These are phyloP conservation scores for Electrophaes corylata DNA, from an alignment of 2,888 invertebrate genomes.

Conservation along the genomic window DNA sequence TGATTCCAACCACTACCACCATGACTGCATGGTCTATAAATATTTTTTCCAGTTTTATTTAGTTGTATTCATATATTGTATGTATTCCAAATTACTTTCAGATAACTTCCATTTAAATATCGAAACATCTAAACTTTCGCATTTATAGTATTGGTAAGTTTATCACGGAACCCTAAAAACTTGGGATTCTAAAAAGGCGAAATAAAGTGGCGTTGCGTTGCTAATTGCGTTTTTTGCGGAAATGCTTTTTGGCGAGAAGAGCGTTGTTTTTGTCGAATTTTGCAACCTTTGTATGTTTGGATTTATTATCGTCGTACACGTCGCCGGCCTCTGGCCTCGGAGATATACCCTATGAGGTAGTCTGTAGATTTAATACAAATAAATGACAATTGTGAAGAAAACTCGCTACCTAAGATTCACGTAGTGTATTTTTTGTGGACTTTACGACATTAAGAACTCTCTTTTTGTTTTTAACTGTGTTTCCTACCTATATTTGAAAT, in stretches of 20 bases:
- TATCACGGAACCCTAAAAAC: constrained; percentile 30
- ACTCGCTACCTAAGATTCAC: no score
- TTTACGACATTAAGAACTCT: no score
- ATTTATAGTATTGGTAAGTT: no score
- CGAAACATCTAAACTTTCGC: background rate
- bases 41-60: no score
- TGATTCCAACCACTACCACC: no score
- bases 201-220: constrained; percentile 49
- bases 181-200: constrained; percentile 36
- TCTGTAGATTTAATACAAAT: constrained; percentile 46
- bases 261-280: constrained; percentile 39
- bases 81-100: no score
- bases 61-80: no score
- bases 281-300: constrained; percentile 54
- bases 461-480: no score
- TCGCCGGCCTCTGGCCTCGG: constrained; percentile 25
- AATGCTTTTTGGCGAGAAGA: constrained; percentile 50
- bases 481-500: no score
- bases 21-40: no score
- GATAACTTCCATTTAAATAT: no score
- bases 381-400: constrained; percentile 37
- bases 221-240: constrained; percentile 55
- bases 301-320: constrained; percentile 58
- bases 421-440: no score
- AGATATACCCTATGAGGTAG: background rate